These are phyloP conservation scores for Sarcophilus harrisii DNA, from an alignment of 2,797 vertebrate genomes.

Conservation along the genomic window DNA sequence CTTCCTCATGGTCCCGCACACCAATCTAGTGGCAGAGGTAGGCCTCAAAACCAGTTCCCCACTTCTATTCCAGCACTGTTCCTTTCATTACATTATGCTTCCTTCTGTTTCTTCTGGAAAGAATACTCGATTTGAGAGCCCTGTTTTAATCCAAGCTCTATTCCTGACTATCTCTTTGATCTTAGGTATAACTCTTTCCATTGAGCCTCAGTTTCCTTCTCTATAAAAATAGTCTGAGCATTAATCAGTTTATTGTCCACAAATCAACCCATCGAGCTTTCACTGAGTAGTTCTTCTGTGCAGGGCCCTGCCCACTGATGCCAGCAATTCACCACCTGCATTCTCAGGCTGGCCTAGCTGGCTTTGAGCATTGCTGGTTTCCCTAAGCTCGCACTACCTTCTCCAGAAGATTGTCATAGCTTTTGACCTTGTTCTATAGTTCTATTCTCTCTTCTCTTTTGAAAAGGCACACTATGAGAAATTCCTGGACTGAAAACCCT, in stretches of 20 bases:
- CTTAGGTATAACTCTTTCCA: constrained; percentile 25
- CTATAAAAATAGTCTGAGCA: not conserved
- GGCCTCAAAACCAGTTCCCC: not conserved
- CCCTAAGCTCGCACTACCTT: not conserved
- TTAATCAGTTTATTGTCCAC: not conserved
- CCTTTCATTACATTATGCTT: not conserved
- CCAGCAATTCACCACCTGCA: not conserved
- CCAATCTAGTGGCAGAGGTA: not conserved
- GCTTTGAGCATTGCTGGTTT: not conserved
- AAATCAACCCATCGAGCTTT: not conserved
- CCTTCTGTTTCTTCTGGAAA: not conserved
- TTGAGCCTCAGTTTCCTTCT: not conserved
- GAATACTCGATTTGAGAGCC: not conserved
- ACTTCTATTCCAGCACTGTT: not conserved
- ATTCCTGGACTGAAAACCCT: not conserved
- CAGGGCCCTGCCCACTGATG: not conserved
- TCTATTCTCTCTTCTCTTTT: not conserved
- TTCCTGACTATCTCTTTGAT: constrained; percentile 25
- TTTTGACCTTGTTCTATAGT: not conserved
- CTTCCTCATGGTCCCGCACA: not conserved
- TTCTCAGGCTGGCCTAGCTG: not conserved
- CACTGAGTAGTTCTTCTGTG: not conserved
- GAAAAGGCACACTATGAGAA: not conserved
- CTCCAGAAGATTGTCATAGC: not conserved
- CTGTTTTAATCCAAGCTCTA: constrained; percentile 5